Percentiles rank a stretch among this genome's conserved stretches.
These are phyloP conservation scores for Ectemnius continuus DNA, from an alignment of 2,888 invertebrate species.

Conservation along the genomic window DNA sequence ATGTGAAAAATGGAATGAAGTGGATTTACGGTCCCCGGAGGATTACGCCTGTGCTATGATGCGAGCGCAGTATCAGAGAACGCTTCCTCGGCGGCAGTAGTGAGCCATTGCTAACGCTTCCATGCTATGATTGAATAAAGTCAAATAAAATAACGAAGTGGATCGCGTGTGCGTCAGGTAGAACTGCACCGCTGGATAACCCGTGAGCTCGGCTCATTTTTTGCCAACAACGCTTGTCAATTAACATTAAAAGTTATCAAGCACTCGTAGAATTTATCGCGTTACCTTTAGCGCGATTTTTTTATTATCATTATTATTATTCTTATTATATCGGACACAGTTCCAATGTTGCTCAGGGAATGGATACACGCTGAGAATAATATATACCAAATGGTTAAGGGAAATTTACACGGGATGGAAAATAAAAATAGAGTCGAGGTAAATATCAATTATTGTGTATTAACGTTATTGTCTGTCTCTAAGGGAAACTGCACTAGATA, in stretches of 20 bases:
- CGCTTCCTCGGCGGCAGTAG: constrained; percentile 43
- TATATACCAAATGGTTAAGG: not conserved
- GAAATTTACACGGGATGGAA: not conserved
- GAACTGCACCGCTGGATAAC: too few relatives aligned
- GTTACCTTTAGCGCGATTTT: too few relatives aligned
- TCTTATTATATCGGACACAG: too few relatives aligned
- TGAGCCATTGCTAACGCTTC: constrained; percentile 30
- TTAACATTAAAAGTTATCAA: too few relatives aligned
- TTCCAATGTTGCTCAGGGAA: too few relatives aligned
- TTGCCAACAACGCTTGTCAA: not conserved
- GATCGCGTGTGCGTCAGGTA: constrained; percentile 28
- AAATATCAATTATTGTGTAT: constrained; percentile 15
- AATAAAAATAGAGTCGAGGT: not conserved
- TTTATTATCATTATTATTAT: too few relatives aligned
- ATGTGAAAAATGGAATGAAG: not conserved
- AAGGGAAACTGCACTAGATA: constrained; percentile 31
- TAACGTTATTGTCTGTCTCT: not conserved
- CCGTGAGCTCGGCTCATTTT: not conserved
- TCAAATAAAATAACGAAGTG: constrained; percentile 52
- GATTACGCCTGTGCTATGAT: constrained; percentile 43
- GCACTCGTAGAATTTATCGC: too few relatives aligned
- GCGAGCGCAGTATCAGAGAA: constrained; percentile 20
- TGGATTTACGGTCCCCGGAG: constrained; percentile 21
- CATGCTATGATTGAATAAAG: constrained; percentile 51
- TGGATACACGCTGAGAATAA: too few relatives aligned